phyloP scores from a whole-genome alignment of 1,140 invertebrate genomes.

The Rhagoletis pomonella region DNA sequence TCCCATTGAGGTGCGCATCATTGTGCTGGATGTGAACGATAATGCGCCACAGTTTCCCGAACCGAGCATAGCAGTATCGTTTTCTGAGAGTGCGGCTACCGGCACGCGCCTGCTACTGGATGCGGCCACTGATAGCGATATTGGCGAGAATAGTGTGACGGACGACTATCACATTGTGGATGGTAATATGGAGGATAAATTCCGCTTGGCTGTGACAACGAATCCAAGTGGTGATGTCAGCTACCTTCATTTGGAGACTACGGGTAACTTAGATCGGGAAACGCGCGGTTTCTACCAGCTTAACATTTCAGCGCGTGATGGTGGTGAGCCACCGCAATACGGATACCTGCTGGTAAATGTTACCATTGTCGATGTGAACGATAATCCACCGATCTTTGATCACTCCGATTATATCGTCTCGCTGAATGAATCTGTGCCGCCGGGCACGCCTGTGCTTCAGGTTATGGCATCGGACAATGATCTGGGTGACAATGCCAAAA shows the following conservation, averaged over 20 bases:
- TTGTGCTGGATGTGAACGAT: constrained; percentile 91
- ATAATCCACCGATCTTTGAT: constrained; percentile 95
- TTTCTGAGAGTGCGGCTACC: constrained; percentile 92
- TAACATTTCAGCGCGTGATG: constrained; percentile 92
- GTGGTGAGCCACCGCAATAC: constrained; percentile 85
- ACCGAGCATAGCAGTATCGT: constrained; percentile 86
- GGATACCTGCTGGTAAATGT: constrained; percentile 94
- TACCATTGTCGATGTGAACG: constrained; percentile 93
- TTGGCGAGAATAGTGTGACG: constrained; percentile 88
- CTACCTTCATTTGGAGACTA: constrained; percentile 93
- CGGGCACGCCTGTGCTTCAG: constrained; percentile 89
- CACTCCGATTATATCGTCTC: constrained; percentile 94
- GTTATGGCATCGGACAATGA: constrained; percentile 96
- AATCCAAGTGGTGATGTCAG: constrained; percentile 92
- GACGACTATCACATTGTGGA: constrained; percentile 91
- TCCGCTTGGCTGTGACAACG: constrained; percentile 88
- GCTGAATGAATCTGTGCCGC: constrained; percentile 91
- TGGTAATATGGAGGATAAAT: constrained; percentile 91
- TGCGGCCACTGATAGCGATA: constrained; percentile 90
- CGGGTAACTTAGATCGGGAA: constrained; percentile 92
- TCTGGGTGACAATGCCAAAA: constrained; percentile 91
- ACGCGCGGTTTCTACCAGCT: constrained; percentile 86
- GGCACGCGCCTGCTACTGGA: constrained; percentile 91
- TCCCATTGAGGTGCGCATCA: constrained; percentile 92
- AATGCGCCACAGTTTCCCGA: constrained; percentile 94